Evolutionary conservation across 2,888 invertebrate genomes (phyloP).

Genomic region (Maniola hyperantus): DNA sequence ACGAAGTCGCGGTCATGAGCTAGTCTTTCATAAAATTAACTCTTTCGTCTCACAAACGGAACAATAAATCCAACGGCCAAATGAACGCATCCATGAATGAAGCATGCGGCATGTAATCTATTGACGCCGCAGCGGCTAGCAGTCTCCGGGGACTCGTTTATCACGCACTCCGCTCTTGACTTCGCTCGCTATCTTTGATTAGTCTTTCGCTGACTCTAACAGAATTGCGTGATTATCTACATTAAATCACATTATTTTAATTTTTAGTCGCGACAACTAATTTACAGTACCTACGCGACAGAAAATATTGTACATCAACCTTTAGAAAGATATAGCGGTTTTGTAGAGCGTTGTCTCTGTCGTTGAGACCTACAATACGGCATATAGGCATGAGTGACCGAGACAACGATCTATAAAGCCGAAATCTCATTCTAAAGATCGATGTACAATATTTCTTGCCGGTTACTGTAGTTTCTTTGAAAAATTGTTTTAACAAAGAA

Average conservation of each 20-base stretch:
- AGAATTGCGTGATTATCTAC: neutral
- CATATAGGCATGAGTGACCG: too few species aligned
- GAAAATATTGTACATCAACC: too few species aligned
- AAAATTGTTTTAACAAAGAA: too few species aligned
- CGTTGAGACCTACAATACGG: too few species aligned
- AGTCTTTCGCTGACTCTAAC: slow-evolving; percentile 2
- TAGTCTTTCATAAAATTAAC: neutral
- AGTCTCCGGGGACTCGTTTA: slow-evolving; percentile 30
- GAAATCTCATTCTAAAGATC: too few species aligned
- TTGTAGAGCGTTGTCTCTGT: too few species aligned
- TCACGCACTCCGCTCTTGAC: slow-evolving; percentile 23
- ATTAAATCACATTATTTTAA: neutral
- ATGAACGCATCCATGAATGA: slow-evolving; percentile 25
- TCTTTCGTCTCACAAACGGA: neutral
- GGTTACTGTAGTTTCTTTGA: too few species aligned
- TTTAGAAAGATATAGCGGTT: too few species aligned
- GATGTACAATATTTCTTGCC: too few species aligned
- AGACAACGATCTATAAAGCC: too few species aligned
- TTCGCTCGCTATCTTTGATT: slow-evolving; percentile 10
- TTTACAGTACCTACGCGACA: too few species aligned
- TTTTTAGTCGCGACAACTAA: neutral
- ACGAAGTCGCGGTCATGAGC: too few species aligned
- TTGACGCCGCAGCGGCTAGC: slow-evolving; percentile 27
- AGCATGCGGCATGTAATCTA: slow-evolving; percentile 32
- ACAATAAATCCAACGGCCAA: slow-evolving; percentile 13